Conservation (phyloP, 2,113 vertebrate genomes). For the Amazona guildingii region DNA sequence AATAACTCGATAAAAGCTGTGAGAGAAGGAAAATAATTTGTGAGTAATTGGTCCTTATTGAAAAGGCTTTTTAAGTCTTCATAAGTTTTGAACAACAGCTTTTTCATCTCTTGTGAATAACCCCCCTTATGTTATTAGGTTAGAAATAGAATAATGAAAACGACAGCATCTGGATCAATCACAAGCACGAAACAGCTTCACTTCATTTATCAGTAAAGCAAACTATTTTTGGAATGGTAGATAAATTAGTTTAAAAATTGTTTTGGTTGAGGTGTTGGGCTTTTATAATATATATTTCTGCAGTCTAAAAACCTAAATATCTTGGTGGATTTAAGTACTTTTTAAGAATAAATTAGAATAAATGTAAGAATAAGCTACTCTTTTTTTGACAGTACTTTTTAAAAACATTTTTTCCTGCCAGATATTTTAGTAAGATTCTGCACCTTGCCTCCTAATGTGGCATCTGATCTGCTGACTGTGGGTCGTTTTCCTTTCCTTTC, state of each 20-base stretch:
- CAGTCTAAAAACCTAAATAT: background rate
- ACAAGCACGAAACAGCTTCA: background rate
- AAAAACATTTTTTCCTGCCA: background rate
- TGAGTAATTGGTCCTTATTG: background rate
- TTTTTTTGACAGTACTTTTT: background rate
- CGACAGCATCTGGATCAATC: background rate
- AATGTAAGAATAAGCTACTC: background rate
- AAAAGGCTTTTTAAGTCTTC: background rate
- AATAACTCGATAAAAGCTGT: background rate
- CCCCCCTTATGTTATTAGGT: background rate
- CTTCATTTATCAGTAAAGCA: background rate
- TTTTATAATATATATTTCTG: background rate
- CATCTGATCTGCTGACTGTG: accelerated
- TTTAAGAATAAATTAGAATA: background rate
- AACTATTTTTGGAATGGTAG: background rate
- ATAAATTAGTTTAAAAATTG: background rate
- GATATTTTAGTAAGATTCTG: background rate
- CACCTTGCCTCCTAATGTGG: background rate
- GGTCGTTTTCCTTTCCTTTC: background rate
- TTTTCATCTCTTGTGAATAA: background rate
- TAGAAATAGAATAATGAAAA: background rate
- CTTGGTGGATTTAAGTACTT: background rate
- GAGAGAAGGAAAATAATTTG: background rate
- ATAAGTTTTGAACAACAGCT: background rate
- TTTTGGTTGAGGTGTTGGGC: background rate